A percentile compares a stretch with the other conserved stretches of the same genome.
These are phyloP conservation scores for Sapayoa aenigma DNA, from an alignment of 2,113 vertebrate genomes.

Conservation along the genomic window DNA sequence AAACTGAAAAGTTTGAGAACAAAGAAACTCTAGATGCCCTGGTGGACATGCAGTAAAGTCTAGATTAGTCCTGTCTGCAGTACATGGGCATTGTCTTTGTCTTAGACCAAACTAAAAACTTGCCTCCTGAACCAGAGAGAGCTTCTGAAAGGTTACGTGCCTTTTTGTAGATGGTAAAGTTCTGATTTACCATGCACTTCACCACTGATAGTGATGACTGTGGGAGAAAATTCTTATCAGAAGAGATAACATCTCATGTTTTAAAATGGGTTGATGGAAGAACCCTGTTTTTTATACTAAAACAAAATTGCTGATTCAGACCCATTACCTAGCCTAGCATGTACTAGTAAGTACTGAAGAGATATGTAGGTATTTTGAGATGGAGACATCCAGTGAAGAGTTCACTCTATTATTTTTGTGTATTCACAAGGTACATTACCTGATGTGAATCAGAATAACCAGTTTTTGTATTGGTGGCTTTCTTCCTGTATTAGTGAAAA, in stretches of 20 bases:
- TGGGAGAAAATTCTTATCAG: not conserved
- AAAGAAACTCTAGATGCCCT: not conserved
- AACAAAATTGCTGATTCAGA: not conserved
- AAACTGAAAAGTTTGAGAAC: not conserved
- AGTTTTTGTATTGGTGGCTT: constrained; percentile 65
- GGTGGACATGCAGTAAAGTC: not conserved
- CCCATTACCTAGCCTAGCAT: not conserved
- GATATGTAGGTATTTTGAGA: not conserved
- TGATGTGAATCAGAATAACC: constrained; percentile 54
- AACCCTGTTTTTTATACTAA: not conserved
- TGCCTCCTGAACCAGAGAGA: not conserved
- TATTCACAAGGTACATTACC: not conserved
- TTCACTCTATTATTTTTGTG: not conserved
- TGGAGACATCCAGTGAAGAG: not conserved
- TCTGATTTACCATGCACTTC: not conserved
- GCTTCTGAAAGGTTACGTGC: not conserved
- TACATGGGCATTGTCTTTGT: not conserved
- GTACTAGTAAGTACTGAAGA: not conserved
- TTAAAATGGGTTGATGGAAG: not conserved
- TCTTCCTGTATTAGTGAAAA: constrained; percentile 61
- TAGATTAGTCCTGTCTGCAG: not conserved
- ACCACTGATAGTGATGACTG: not conserved
- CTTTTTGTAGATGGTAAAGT: not conserved
- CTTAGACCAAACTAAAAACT: not conserved
- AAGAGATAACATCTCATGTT: not conserved